phyloP scores from a whole-genome alignment of 2,797 vertebrate genomes.

The Phrynocephalus forsythii region DNA sequence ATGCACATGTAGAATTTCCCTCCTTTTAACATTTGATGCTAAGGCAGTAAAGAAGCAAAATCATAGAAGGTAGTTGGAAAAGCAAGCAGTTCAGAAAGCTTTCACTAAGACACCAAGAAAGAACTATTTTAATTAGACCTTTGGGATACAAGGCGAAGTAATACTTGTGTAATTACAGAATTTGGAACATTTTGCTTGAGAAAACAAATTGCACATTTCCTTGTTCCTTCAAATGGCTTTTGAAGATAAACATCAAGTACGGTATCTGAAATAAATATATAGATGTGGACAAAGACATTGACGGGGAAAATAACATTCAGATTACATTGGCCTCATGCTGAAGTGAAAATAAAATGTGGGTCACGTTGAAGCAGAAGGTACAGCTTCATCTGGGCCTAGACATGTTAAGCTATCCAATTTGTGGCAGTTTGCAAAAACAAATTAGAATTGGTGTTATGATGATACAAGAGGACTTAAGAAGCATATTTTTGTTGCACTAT shows the following conservation, averaged over 20 bases:
- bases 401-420: neutral
- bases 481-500: neutral
- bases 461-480: neutral
- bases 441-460: too few species aligned
- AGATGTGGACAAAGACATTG: neutral
- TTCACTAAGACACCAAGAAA: conserved; percentile 23
- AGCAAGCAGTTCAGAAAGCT: conserved; percentile 60
- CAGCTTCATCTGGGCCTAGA: neutral
- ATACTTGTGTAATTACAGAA: conserved; percentile 54
- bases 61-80: conserved; percentile 55
- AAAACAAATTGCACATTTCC: conserved; percentile 20
- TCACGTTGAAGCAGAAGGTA: neutral
- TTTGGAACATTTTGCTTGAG: conserved; percentile 50
- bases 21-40: conserved; percentile 46
- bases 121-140: conserved; percentile 48
- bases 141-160: conserved; percentile 59
- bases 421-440: neutral
- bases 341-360: neutral
- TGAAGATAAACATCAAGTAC: conserved; percentile 54
- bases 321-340: neutral
- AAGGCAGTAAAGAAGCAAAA: conserved; percentile 37
- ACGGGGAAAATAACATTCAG: neutral
- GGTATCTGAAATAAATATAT: neutral
- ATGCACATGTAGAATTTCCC: conserved; percentile 34
- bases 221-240: conserved; percentile 49